Evolutionary conservation across 2,888 invertebrate genomes (phyloP), one percentile per base, ranked within the genome.

Genomic region (Nemoura dubitans): DNA sequence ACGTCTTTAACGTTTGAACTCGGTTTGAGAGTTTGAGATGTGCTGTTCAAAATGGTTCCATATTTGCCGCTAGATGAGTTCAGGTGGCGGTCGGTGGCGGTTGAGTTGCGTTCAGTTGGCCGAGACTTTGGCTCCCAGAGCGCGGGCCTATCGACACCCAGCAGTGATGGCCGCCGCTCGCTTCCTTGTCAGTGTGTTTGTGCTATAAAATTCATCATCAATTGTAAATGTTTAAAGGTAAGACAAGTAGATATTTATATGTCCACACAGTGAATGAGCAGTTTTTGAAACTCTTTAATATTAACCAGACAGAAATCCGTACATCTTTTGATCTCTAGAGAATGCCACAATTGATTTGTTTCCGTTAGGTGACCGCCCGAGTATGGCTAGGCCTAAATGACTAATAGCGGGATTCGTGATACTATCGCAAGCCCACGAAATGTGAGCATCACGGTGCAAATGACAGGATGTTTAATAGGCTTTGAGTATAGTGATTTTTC

Each of bases 301-400:
- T 59, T 7, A 59, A 21, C 14, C 14, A 7, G 21, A 21, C 21
- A 59, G 16, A 59, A 7, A 2, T 7, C 14, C 10, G 59, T 59
- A 59, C 59, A 59, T 59, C 2, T 21, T 81, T 81, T 29, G 81
- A 81, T 29, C 10, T 81, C 30, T 29, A 28, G 29, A 14, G n/a
- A 29, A 28, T 28, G n/a, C 81, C 76, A 59, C 84, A 86, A 88
- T 88, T 88, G 88, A 88, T 88, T 88, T 86, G 81, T 83, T 88
- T 88, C 88, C 88, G 88, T 88, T 88, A 88, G 86, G 85, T 88
- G 88, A 88, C 88, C 88, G 88, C 88, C 88, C 81, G 81, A 81
- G 81, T 30, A 30, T 30, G 81, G 59, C 59, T 78, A 78, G 81
- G 81, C 30, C 81, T 81, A 81, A 59, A 30, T 30, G 78, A 78